phyloP scores from a whole-genome alignment of 2,113 vertebrate species.

The Panthera leo region DNA sequence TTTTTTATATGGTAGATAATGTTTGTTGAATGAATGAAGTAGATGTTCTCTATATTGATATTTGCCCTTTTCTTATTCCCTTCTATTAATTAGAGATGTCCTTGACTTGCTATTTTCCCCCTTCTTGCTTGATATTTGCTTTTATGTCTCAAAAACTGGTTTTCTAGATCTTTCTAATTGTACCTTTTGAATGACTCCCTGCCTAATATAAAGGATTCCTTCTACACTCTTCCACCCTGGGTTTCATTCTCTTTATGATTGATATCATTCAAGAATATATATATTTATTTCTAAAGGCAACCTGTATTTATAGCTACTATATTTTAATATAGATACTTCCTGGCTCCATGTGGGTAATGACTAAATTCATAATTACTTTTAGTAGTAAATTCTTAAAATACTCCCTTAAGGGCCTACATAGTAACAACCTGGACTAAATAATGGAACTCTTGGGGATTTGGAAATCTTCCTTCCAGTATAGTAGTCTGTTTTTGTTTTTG shows the following conservation, averaged over 20 bases:
- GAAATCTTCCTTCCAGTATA: neutral
- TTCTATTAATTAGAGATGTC: conserved; percentile 2
- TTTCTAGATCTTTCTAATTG: conserved; percentile 27
- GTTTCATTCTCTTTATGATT: conserved; percentile 22
- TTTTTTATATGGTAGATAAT: neutral
- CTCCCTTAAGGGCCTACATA: neutral
- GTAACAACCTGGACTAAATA: neutral
- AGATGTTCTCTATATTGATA: conserved; percentile 11
- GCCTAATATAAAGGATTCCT: neutral
- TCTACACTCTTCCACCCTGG: neutral
- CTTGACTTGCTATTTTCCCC: neutral
- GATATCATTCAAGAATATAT: neutral
- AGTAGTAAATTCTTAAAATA: conserved; percentile 32
- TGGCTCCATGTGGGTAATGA: neutral
- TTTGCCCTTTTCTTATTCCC: neutral
- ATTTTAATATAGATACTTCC: conserved; percentile 25
- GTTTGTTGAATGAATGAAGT: conserved; percentile 32
- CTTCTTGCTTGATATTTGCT: neutral
- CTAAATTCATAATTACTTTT: conserved; percentile 29
- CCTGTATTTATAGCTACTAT: neutral
- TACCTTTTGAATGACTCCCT: neutral
- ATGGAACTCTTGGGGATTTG: conserved; percentile 16
- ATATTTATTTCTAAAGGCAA: neutral
- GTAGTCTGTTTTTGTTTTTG: neutral
- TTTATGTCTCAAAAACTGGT: neutral